Evolutionary conservation across 2,888 invertebrate genomes (phyloP).

Genomic region (Microchrysa polita): DNA sequence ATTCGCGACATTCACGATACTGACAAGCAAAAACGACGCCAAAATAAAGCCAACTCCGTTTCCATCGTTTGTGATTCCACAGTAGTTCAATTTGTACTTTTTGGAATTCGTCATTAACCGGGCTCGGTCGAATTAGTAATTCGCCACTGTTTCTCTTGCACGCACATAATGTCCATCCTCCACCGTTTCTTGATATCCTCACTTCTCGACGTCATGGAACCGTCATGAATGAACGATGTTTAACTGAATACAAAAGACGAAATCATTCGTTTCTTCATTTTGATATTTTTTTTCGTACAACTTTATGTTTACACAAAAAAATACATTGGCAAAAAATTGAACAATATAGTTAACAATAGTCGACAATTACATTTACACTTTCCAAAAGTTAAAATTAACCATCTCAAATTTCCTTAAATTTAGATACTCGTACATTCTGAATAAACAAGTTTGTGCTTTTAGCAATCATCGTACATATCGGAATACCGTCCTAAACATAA

Average conservation of each 20-base stretch:
- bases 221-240: no score
- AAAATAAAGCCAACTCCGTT: no score
- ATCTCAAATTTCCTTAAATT: not conserved
- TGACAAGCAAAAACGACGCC: no score
- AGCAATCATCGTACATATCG: constrained; percentile 19
- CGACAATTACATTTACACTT: constrained; percentile 25
- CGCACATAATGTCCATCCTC: no score
- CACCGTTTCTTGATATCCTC: no score
- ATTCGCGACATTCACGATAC: no score
- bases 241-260: constrained; percentile 29
- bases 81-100: no score
- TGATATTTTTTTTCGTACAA: constrained; percentile 18
- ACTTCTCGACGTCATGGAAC: no score
- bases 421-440: constrained; percentile 21
- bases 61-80: no score
- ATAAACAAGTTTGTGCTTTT: constrained; percentile 38
- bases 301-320: constrained; percentile 7
- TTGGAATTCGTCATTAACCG: no score
- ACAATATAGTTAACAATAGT: constrained; percentile 36
- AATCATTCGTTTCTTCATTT: constrained; percentile 5
- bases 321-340: constrained; percentile 39
- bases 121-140: no score
- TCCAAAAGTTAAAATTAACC: constrained; percentile 5
- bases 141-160: no score
- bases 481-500: constrained; percentile 17